Conservation (phyloP, 2,797 vertebrate species). For the Acrossocheilus wenchowensis region DNA sequence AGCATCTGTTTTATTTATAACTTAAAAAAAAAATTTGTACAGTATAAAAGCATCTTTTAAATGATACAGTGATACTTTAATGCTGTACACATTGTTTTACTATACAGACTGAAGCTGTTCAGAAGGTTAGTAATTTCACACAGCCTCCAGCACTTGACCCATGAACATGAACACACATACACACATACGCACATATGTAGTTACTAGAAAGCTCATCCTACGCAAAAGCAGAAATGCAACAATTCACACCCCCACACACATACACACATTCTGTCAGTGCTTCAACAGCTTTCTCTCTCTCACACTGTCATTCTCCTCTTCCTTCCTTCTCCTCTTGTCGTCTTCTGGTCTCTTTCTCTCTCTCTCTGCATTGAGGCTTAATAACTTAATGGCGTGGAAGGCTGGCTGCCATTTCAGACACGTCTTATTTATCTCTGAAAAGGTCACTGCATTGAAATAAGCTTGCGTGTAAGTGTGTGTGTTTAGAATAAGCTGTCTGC, state of each 20-base stretch:
- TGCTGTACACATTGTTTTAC: background rate
- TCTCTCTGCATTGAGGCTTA: constrained; percentile 30
- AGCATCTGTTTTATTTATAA: background rate
- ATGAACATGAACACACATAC: constrained; percentile 12
- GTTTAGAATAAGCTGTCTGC: constrained; percentile 21
- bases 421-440: constrained; percentile 28
- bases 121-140: background rate
- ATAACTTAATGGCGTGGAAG: constrained; percentile 54
- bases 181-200: background rate
- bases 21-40: background rate
- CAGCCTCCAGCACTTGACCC: constrained; percentile 39
- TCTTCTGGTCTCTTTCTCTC: constrained; percentile 4
- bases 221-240: constrained; percentile 42
- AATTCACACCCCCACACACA: constrained; percentile 43
- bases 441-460: constrained; percentile 44
- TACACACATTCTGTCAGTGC: background rate
- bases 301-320: constrained; percentile 21
- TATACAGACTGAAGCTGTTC: background rate
- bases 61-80: background rate
- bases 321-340: background rate
- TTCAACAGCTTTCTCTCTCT: background rate
- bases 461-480: background rate
- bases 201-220: constrained; percentile 31
- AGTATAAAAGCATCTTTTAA: background rate
- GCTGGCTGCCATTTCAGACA: constrained; percentile 30